phyloP scores from a whole-genome alignment of 2,888 invertebrate genomes.

The Lobophora halterata region DNA sequence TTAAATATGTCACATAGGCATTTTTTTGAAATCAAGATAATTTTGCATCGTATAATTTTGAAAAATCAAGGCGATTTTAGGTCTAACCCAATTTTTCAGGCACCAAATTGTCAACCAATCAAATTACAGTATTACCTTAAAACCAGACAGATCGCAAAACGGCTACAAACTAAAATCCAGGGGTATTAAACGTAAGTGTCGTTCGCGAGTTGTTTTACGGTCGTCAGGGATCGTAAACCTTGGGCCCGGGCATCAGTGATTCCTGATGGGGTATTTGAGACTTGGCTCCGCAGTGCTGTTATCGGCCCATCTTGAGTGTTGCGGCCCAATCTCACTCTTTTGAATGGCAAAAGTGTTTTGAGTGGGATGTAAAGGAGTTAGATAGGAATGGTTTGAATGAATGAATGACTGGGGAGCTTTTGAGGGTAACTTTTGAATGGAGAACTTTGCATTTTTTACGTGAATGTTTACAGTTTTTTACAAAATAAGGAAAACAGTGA shows the following conservation, averaged over 20 bases:
- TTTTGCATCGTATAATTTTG: too few relatives aligned
- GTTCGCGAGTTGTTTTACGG: constrained; percentile 72
- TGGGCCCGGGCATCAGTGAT: constrained; percentile 62
- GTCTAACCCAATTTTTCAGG: constrained; percentile 1
- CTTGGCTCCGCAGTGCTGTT: constrained; percentile 41
- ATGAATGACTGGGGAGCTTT: constrained; percentile 9
- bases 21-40: too few relatives aligned
- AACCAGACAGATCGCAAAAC: constrained; percentile 22
- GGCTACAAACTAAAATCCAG: constrained; percentile 58
- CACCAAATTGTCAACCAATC: constrained; percentile 12
- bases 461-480: too few relatives aligned
- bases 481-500: too few relatives aligned
- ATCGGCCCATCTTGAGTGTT: constrained; percentile 31
- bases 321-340: constrained; percentile 18
- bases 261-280: constrained; percentile 78
- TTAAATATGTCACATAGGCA: too few relatives aligned
- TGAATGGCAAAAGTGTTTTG: constrained; percentile 17
- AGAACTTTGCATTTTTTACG: constrained; percentile 11
- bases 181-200: constrained; percentile 66
- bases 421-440: constrained; percentile 8
- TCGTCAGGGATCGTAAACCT: constrained; percentile 66
- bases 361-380: constrained; percentile 25
- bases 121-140: constrained; percentile 5
- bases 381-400: constrained; percentile 27
- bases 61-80: too few relatives aligned